Conservation (phyloP, 1,140 invertebrate genomes). For the Glomeris maerens region DNA sequence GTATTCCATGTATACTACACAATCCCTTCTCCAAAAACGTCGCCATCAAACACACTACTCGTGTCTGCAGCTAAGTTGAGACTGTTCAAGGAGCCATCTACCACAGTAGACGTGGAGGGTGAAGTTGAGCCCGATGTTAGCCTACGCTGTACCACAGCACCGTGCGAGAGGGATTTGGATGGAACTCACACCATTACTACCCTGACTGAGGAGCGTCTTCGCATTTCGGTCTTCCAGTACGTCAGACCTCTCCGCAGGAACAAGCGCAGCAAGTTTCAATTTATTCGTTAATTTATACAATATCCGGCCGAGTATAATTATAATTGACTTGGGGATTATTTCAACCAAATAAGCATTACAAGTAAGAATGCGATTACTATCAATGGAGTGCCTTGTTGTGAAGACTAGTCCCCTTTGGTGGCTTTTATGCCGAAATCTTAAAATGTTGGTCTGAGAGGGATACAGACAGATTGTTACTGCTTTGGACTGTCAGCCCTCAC, state of each 20-base stretch:
- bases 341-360: no score
- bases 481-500: no score
- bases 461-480: no score
- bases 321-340: no score
- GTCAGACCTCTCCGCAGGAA: conserved; percentile 12
- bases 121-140: not conserved
- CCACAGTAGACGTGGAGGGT: conserved; percentile 5
- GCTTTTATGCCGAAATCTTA: no score
- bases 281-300: no score
- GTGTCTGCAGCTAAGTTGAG: conserved; percentile 13
- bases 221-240: conserved; percentile 14
- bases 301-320: no score
- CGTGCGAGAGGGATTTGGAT: conserved; percentile 1
- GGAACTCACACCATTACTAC: conserved; percentile 6
- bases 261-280: no score
- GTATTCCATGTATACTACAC: conserved; percentile 14
- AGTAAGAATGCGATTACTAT: no score
- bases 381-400: no score
- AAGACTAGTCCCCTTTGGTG: no score
- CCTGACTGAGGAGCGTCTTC: not conserved
- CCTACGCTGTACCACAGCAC: not conserved
- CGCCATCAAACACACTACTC: not conserved
- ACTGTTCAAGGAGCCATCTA: conserved; percentile 11
- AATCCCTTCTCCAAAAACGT: conserved; percentile 5
- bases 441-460: no score